These are phyloP conservation scores for Morbakka virulenta DNA, from an alignment of 30 jellyfish, hydroid and myxozoan species.

Conservation along the genomic window DNA sequence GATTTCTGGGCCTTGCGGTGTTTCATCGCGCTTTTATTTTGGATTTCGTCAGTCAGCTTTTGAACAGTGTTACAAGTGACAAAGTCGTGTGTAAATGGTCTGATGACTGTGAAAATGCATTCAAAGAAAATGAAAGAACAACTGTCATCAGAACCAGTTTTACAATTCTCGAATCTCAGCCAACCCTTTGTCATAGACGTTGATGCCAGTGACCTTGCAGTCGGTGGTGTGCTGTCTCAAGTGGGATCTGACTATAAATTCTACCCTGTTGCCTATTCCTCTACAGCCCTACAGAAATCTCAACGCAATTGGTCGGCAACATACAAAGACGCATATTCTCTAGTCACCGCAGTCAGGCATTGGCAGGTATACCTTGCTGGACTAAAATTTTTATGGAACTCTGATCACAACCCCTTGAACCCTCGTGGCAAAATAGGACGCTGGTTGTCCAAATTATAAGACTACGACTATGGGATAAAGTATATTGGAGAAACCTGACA, in stretches of 20 bases:
- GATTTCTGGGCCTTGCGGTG: slow-evolving; percentile 34
- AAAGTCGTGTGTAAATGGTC: background rate
- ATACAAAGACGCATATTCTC: slow-evolving; percentile 9
- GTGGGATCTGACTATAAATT: background rate
- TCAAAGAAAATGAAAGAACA: background rate
- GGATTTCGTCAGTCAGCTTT: slow-evolving; percentile 4
- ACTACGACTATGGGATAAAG: background rate
- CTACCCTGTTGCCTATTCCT: slow-evolving; percentile 14
- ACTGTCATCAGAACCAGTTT: slow-evolving; percentile 9
- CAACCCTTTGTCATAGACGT: slow-evolving; percentile 15
- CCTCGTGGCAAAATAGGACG: slow-evolving; percentile 5
- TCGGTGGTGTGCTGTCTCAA: slow-evolving; percentile 7
- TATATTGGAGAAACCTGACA: slow-evolving; percentile 2
- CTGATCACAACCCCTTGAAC: slow-evolving; percentile 18
- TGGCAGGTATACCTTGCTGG: slow-evolving; percentile 33
- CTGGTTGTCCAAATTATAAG: slow-evolving; percentile 4
- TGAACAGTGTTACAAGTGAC: slow-evolving; percentile 14
- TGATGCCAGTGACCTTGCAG: slow-evolving; percentile 24
- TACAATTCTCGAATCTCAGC: background rate
- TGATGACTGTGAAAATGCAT: slow-evolving; percentile 16
- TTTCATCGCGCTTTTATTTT: slow-evolving; percentile 10
- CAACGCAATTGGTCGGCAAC: slow-evolving; percentile 14
- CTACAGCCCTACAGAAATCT: background rate
- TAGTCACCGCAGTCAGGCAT: slow-evolving; percentile 1
- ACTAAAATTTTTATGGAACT: background rate